Percentiles rank a stretch among this genome's conserved stretches.
These are phyloP conservation scores for Turritopsis dohrnii DNA, from an alignment of 30 jellyfish, hydroid and myxozoan species.

Conservation along the genomic window DNA sequence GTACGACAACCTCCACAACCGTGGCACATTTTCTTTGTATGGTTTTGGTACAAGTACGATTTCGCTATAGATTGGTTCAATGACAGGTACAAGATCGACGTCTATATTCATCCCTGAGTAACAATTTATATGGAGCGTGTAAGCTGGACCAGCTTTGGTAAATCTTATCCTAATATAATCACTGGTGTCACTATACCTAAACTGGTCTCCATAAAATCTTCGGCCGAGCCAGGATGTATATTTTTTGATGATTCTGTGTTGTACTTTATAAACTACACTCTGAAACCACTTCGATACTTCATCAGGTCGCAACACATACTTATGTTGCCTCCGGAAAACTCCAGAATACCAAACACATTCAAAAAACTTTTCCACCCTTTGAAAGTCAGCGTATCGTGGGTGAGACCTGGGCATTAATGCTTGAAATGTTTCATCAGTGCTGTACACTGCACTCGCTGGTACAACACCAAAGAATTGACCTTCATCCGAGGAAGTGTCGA, in stretches of 20 bases:
- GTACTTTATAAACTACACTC: background rate
- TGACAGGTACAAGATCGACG: slow-evolving; percentile 23
- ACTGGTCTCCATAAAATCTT: background rate
- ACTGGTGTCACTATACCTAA: background rate
- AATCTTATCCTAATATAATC: background rate
- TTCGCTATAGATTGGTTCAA: background rate
- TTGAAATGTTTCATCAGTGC: background rate
- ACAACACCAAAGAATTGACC: background rate
- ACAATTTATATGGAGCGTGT: background rate
- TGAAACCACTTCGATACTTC: background rate
- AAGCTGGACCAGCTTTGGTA: slow-evolving; percentile 6
- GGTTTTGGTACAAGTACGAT: slow-evolving; percentile 23
- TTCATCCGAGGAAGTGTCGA: background rate
- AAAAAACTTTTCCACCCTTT: background rate
- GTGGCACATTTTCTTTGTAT: background rate
- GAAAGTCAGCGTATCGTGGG: background rate
- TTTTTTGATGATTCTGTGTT: background rate
- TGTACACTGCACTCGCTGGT: background rate
- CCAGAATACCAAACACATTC: background rate
- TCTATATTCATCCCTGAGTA: slow-evolving; percentile 4
- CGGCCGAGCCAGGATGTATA: background rate
- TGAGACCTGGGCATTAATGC: background rate
- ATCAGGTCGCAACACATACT: background rate
- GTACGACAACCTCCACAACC: slow-evolving; percentile 33
- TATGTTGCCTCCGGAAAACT: background rate